Evolutionary conservation across 2,888 invertebrate genomes (phyloP).

Genomic region (Parnassius apollo): DNA sequence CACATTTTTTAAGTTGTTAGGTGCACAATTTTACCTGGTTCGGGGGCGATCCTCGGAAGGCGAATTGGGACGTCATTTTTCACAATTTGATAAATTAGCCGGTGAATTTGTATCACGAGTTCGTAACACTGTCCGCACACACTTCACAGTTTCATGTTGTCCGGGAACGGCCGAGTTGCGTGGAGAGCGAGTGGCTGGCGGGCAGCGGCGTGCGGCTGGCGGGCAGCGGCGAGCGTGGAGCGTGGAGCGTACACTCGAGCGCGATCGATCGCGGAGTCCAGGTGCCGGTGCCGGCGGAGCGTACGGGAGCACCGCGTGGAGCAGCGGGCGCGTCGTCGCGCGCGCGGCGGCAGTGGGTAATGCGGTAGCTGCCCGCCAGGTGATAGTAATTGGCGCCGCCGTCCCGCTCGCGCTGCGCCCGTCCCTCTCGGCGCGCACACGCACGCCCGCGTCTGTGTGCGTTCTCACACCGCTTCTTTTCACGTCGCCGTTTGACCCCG

Average conservation of each 20-base stretch:
- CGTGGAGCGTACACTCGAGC: constrained; percentile 22
- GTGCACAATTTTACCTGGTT: constrained; percentile 64
- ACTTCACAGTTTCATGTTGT: constrained; percentile 75
- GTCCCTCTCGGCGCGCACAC: constrained; percentile 76
- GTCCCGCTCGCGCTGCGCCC: constrained; percentile 68
- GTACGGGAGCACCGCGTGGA: constrained; percentile 47
- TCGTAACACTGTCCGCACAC: constrained; percentile 70
- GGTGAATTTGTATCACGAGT: constrained; percentile 51
- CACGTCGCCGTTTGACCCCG: constrained; percentile 80
- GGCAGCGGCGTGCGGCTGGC: constrained; percentile 49
- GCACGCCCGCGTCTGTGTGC: constrained; percentile 66
- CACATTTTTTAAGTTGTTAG: neutral
- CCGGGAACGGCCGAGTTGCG: constrained; percentile 38
- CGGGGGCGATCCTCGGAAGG: constrained; percentile 78
- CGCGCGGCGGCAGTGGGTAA: constrained; percentile 82
- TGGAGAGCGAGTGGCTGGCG: constrained; percentile 29
- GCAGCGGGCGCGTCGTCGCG: constrained; percentile 82
- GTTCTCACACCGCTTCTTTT: constrained; percentile 75
- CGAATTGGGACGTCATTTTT: constrained; percentile 79
- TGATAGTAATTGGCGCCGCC: constrained; percentile 83
- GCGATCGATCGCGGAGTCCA: constrained; percentile 32
- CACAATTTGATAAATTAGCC: constrained; percentile 40
- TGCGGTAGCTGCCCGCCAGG: constrained; percentile 84
- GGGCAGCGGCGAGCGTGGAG: constrained; percentile 38
- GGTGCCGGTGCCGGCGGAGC: constrained; percentile 48